These are phyloP conservation scores for Phragmatobia fuliginosa DNA, from an alignment of 2,888 invertebrate species.

Conservation along the genomic window DNA sequence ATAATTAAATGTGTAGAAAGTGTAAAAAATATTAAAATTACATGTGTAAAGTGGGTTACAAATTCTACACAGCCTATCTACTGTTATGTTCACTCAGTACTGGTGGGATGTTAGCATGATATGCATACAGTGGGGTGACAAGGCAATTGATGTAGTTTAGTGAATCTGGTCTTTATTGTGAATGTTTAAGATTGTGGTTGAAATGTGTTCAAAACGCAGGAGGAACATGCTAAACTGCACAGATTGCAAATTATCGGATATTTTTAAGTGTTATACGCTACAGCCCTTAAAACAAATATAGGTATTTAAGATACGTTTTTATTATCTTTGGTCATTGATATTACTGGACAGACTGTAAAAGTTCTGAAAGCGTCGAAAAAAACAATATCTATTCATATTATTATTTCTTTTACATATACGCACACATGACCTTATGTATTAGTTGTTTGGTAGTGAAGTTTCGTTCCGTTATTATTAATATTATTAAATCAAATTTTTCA, in stretches of 20 bases:
- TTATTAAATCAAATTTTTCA: no score
- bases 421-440: no score
- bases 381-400: neutral
- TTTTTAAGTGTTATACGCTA: neutral
- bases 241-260: neutral
- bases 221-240: constrained; percentile 17
- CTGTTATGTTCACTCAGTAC: constrained; percentile 28
- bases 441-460: no score
- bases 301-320: neutral
- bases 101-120: constrained; percentile 18
- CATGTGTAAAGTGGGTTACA: constrained; percentile 23
- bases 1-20: constrained; percentile 15
- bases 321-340: neutral
- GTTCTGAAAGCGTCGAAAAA: neutral
- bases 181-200: constrained; percentile 12
- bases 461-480: no score
- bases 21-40: constrained; percentile 27
- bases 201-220: constrained; percentile 22
- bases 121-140: constrained; percentile 28
- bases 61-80: constrained; percentile 31
- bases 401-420: no score
- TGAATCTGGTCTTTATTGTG: constrained; percentile 24
- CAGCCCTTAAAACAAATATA: neutral
- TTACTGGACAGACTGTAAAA: neutral
- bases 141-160: constrained; percentile 7